These are phyloP conservation scores for Drosophila nr. perissopoda DNA, from an alignment of 2,888 invertebrate genomes.

Conservation along the genomic window DNA sequence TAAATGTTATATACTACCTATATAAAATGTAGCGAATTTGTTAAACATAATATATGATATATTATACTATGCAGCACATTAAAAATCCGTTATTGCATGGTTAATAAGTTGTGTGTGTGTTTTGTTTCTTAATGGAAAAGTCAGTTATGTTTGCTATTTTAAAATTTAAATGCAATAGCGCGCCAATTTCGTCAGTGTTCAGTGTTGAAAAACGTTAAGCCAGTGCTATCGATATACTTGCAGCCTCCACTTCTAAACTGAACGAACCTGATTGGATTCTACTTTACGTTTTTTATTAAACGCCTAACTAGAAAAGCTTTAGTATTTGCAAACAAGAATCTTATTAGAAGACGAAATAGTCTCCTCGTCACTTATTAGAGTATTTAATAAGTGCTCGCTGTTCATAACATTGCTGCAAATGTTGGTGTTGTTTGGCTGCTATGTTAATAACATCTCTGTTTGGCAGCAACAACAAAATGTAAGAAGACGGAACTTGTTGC, in stretches of 20 bases:
- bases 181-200: background rate
- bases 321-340: no score
- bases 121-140: background rate
- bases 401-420: constrained; percentile 18
- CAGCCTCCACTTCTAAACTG: background rate
- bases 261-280: background rate
- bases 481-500: constrained; percentile 76
- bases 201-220: constrained; percentile 12
- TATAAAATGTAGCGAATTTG: constrained; percentile 63
- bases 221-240: constrained; percentile 7
- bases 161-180: background rate
- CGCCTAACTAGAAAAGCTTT: no score
- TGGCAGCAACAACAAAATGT: constrained; percentile 68
- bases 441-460: constrained; percentile 51
- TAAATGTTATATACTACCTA: constrained; percentile 56
- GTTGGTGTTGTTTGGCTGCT: constrained; percentile 10
- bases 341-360: background rate
- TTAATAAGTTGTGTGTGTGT: constrained; percentile 18
- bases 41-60: constrained; percentile 60
- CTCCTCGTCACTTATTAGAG: no score
- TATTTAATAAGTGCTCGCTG: constrained; percentile 1
- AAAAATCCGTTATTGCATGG: constrained; percentile 70
- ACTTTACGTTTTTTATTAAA: background rate
- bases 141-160: background rate
- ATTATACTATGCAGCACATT: constrained; percentile 63